Evolutionary conservation across 2,888 invertebrate genomes (phyloP).

Genomic region (Cerceris ruficornis): DNA sequence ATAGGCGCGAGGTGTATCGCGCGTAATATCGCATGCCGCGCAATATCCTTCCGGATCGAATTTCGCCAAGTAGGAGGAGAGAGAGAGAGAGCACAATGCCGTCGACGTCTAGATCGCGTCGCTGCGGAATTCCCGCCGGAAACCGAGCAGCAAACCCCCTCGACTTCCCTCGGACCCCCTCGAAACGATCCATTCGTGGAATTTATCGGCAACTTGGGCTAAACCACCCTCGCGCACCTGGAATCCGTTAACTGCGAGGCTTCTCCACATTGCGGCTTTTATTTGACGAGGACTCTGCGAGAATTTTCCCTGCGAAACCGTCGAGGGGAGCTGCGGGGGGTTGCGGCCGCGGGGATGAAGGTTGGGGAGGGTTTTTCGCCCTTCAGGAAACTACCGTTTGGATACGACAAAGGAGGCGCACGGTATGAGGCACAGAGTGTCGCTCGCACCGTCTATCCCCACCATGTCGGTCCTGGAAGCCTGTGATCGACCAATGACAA

Average conservation of each 20-base stretch:
- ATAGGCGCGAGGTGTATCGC: not conserved
- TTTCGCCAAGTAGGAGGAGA: constrained; percentile 46
- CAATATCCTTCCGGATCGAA: constrained; percentile 55
- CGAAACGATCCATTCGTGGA: constrained; percentile 29
- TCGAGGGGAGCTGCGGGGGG: no score
- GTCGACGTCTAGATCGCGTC: constrained; percentile 47
- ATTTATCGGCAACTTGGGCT: constrained; percentile 31
- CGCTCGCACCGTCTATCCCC: no score
- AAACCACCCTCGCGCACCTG: not conserved
- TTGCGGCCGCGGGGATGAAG: no score
- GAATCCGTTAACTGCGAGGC: constrained; percentile 31
- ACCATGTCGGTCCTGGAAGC: no score
- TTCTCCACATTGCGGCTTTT: not conserved
- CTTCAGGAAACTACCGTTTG: no score
- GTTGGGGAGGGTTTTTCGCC: no score
- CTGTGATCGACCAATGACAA: no score
- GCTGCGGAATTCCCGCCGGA: constrained; percentile 22
- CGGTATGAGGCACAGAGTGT: no score
- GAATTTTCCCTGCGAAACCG: no score
- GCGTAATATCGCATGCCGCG: constrained; percentile 43
- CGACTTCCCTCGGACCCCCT: not conserved
- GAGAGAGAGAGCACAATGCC: constrained; percentile 47
- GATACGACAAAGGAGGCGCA: no score
- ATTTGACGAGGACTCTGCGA: not conserved
- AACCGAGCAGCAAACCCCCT: constrained; percentile 19